These are phyloP conservation scores for Psix sp. DNA, from an alignment of 1,140 invertebrate genomes.

Conservation along the genomic window DNA sequence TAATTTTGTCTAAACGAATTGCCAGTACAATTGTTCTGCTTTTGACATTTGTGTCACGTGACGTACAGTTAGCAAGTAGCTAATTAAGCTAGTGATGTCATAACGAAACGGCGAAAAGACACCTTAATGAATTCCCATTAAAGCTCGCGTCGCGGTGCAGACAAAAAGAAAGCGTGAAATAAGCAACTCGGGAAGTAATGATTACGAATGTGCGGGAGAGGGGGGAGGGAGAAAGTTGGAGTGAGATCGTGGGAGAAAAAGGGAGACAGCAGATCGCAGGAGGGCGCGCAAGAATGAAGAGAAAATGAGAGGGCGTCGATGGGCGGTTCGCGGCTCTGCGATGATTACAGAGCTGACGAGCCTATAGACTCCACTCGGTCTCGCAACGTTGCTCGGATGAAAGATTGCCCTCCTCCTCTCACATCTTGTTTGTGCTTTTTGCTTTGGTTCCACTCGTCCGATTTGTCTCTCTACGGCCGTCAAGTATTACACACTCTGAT, in stretches of 20 bases:
- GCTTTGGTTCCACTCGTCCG: constrained; percentile 19
- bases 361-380: constrained; percentile 75
- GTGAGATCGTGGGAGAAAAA: constrained; percentile 49
- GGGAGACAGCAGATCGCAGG: no score
- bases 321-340: constrained; percentile 75
- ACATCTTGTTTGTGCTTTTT: constrained; percentile 16
- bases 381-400: constrained; percentile 55
- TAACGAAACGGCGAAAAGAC: constrained; percentile 6
- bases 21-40: no score
- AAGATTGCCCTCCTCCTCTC: constrained; percentile 35
- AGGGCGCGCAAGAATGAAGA: constrained; percentile 63
- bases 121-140: constrained; percentile 16
- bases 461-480: constrained; percentile 31
- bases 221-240: constrained; percentile 25
- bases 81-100: constrained; percentile 12
- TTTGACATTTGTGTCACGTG: no score
- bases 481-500: constrained; percentile 54
- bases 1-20: no score
- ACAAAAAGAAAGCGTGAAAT: no score
- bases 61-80: constrained; percentile 4
- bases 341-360: constrained; percentile 75
- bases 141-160: no score
- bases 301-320: constrained; percentile 73
- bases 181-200: no score
- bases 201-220: constrained; percentile 65